These are phyloP conservation scores for Hymenochirus boettgeri DNA, from an alignment of 2,113 vertebrate genomes.

Conservation along the genomic window DNA sequence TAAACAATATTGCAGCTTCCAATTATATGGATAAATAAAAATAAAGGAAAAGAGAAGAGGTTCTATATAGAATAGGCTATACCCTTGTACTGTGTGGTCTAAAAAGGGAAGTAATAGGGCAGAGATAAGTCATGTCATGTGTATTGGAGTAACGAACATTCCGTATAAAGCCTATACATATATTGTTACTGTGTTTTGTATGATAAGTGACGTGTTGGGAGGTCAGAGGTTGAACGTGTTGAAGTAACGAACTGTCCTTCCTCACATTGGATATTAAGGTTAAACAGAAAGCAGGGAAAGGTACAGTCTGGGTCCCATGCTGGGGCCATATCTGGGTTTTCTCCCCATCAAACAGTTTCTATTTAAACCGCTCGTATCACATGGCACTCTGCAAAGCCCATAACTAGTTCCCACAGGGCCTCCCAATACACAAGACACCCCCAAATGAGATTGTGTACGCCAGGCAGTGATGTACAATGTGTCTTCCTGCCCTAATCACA, in stretches of 20 bases:
- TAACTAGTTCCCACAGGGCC: conserved; percentile 28
- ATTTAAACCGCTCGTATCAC: conserved; percentile 25
- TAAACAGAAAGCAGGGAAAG: conserved; percentile 21
- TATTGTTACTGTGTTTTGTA: too few relatives aligned
- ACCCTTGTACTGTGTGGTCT: too few relatives aligned
- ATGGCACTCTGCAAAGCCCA: conserved; percentile 18
- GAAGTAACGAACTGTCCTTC: conserved; percentile 18
- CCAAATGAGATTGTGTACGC: conserved; percentile 8
- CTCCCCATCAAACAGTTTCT: conserved; percentile 9
- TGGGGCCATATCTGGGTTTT: conserved; percentile 20
- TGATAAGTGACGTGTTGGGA: too few relatives aligned
- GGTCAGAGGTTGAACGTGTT: conserved; percentile 30
- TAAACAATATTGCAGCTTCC: too few relatives aligned
- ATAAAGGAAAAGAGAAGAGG: too few relatives aligned
- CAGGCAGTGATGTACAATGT: conserved; percentile 33
- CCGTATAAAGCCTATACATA: too few relatives aligned
- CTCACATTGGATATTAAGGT: conserved; percentile 9
- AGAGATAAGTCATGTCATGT: too few relatives aligned
- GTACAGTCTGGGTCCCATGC: background rate
- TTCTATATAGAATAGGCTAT: too few relatives aligned
- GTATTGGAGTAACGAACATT: too few relatives aligned
- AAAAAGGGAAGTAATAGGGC: too few relatives aligned
- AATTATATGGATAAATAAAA: too few relatives aligned
- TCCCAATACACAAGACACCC: conserved; percentile 11
- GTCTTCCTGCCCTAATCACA: conserved; percentile 3